A percentile compares a stretch with the other conserved stretches of the same genome.
phyloP scores from a whole-genome alignment of 2,113 vertebrate species.

The Corythoichthys intestinalis region DNA sequence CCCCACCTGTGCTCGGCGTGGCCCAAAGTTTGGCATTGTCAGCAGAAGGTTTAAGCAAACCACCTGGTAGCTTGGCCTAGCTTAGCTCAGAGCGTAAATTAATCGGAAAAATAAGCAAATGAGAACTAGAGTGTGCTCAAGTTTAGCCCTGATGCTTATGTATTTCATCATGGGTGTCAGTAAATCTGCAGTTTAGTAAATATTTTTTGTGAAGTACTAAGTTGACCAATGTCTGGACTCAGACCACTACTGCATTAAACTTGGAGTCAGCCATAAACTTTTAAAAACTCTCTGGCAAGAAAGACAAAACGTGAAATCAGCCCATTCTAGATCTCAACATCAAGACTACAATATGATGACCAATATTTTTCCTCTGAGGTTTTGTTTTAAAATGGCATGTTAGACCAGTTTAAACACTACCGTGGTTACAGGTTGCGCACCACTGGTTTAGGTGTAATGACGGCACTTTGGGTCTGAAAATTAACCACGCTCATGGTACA shows the following conservation, averaged over 20 bases:
- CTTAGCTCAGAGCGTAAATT: neutral
- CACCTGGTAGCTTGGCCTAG: constrained; percentile 13
- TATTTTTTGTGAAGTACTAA: no score
- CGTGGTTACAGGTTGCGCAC: neutral
- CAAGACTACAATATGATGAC: neutral
- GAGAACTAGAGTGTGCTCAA: neutral
- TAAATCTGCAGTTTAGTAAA: no score
- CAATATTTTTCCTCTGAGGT: neutral
- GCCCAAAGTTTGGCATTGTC: constrained; percentile 59
- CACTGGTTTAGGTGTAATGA: neutral
- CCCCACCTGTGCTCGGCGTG: constrained; percentile 61
- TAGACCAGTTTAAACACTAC: neutral
- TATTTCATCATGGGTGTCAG: no score
- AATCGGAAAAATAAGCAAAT: neutral
- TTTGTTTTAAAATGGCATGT: neutral
- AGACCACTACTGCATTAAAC: no score
- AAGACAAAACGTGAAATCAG: neutral
- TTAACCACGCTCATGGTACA: constrained; percentile 18
- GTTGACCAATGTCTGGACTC: neutral
- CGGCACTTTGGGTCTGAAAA: constrained; percentile 35
- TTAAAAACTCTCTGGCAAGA: no score
- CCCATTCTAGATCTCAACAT: neutral
- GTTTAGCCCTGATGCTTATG: no score
- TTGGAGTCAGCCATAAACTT: neutral
- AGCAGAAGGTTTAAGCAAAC: constrained; percentile 55